Base-by-base conservation (phyloP, 2,113 vertebrate genomes). In the Falco punctatus region DNA sequence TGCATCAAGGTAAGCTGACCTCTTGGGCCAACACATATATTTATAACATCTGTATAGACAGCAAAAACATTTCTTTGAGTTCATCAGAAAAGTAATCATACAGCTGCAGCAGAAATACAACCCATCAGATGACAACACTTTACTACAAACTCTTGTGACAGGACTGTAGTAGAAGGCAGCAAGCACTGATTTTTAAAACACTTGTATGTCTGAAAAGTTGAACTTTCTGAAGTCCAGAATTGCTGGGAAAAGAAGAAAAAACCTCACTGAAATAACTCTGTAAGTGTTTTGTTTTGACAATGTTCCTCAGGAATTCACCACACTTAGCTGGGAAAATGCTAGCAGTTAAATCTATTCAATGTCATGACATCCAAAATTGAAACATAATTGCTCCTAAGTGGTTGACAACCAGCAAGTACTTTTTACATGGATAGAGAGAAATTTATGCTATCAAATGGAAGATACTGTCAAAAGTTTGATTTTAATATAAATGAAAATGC, bases 321-420 rank as follows among this genome's bases (percentile, higher is more conserved):
- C 70, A 48, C 85, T 95, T 97, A 96, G 94, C 88, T 81, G 90
- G 95, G 92, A 96, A 98, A 97, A 96, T 91, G 86, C 78, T 90
- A 98, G 95, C 91, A 87, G 97, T 96, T 97, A 97, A 97, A 96
- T 97, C 97, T 94, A 96, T 98, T 98, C 96, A 67, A 97, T 97
- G 97, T 98, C 98, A 96, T 97, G 98, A 98, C 98, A 97, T 58
- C 96, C 80, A 80, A 92, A 97, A 98, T 94, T 95, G 97, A 97
- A 97, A 97, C 92, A 83, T 97, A 97, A 98, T 97, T 97, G 98
- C 96, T 96, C 94, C 95, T 96, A 97, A 98, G 97, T 95, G 96
- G 97, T 93, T 96, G 96, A 98, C 96, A 97, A 97, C 94, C 88
- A 80, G 95, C 94, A 98, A 97, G 97, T 94, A 95, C 95, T 96